Evolutionary conservation across 2,113 vertebrate species (phyloP).

Genomic region (Apodemus sylvaticus): DNA sequence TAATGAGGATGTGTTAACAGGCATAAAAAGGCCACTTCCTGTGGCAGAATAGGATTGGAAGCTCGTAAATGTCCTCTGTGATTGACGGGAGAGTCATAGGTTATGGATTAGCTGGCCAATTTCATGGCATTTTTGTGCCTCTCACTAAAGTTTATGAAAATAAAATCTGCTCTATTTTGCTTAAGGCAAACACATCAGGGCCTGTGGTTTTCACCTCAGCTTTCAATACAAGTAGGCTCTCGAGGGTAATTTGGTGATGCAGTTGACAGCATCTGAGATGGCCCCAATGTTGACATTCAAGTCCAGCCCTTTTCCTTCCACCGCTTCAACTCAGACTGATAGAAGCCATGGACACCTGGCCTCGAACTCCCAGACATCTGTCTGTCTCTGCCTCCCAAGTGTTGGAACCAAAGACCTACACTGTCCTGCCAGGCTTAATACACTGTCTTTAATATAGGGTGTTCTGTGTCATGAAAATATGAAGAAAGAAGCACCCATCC

Average conservation of each 20-base stretch:
- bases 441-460: not conserved
- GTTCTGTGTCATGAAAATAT: not conserved
- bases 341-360: not conserved
- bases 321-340: not conserved
- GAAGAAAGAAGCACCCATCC: not conserved
- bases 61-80: not conserved
- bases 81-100: not conserved
- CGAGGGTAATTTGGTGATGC: not conserved
- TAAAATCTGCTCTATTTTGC: constrained; percentile 8
- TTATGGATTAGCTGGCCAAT: not conserved
- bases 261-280: not conserved
- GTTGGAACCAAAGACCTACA: not conserved
- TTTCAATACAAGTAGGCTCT: not conserved
- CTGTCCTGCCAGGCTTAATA: not conserved
- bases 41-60: not conserved
- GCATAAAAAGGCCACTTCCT: not conserved
- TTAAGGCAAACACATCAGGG: not conserved
- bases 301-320: not conserved
- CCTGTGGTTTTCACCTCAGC: not conserved
- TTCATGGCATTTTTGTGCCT: not conserved
- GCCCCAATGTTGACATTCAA: not conserved
- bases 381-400: not conserved
- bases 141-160: constrained; percentile 17
- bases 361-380: not conserved
- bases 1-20: not conserved